Base-by-base conservation (phyloP, 2,888 invertebrate genomes). In the Epistrophe grossulariae region DNA sequence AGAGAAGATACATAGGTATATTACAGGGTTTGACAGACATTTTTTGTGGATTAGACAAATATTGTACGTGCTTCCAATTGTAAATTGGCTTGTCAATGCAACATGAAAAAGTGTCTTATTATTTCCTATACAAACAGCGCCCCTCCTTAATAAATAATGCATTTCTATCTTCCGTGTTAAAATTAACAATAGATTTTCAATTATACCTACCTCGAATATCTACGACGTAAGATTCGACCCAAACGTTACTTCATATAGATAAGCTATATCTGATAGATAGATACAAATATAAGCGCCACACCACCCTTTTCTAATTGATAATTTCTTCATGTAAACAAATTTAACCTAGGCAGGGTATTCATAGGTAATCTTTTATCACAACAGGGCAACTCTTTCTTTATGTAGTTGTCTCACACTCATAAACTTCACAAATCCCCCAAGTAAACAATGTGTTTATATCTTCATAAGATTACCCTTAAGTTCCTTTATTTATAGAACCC, bases 241-340 rank as follows among this genome's bases (percentile, higher is more conserved):
- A 40, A 35, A 70, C 24, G 4, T 28, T n/a, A 28, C 40, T 55
- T n/a, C n/a, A 45, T 24, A 24, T 0, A 55, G 40, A 55, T 55
- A 24, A 55, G 31, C 59, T 62, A 19, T 10, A 55, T 28, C 5
- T 35, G 10, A 7, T 50, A 13, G 19, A 70, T 13, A 68, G 6
- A 31, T 8, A 35, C 35, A 35, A 38, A 40, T 40, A n/a, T 40
- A 40, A 70, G 70, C 70, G 70, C 70, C 70, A 70, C 15, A 24
- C 35, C 19, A n/a, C 48, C 9, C n/a, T 17, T 24, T 50, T 24
- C 15, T 24, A 24, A 24, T 24, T 28, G 55, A 40, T 70, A 55
- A 70, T 55, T 35, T 40, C 19, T 43, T 35, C n/a, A 28, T 40
- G 70, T 70, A 70, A 55, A 55, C 48, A 66, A 40, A 55, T 43